Evolutionary conservation across 1,140 invertebrate species (phyloP).

Genomic region (Drosophila punjabiensis): DNA sequence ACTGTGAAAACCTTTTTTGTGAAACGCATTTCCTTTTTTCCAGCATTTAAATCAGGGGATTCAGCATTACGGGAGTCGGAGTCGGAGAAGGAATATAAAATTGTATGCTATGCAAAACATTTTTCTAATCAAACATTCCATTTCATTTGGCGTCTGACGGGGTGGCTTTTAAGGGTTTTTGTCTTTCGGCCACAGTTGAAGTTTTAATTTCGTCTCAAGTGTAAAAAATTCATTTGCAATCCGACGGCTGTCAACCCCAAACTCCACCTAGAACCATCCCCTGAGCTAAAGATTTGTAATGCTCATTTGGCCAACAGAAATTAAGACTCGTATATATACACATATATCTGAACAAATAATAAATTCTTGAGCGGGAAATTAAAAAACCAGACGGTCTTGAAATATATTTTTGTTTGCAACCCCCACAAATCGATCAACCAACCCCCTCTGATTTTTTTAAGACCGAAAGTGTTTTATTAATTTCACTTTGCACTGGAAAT

Average conservation of each 20-base stretch:
- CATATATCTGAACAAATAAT: slow-evolving; percentile 51
- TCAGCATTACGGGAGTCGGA: slow-evolving; percentile 22
- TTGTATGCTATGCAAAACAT: slow-evolving; percentile 81
- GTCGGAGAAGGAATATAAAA: slow-evolving; percentile 60
- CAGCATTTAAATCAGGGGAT: slow-evolving; percentile 24
- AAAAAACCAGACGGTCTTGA: slow-evolving; percentile 3
- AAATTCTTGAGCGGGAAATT: slow-evolving; percentile 37
- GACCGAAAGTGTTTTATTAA: slow-evolving; percentile 70
- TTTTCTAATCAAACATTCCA: slow-evolving; percentile 84
- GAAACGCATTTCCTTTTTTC: slow-evolving; percentile 73
- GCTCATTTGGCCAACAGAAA: slow-evolving; percentile 71
- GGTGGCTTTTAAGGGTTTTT: slow-evolving; percentile 46
- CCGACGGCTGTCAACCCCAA: slow-evolving; percentile 21
- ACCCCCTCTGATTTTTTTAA: not conserved
- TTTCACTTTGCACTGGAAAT: slow-evolving; percentile 67
- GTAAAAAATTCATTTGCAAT: slow-evolving; percentile 76
- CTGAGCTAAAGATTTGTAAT: slow-evolving; percentile 49
- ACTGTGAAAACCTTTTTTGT: slow-evolving; percentile 76
- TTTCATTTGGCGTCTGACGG: slow-evolving; percentile 62
- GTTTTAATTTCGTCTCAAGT: slow-evolving; percentile 74
- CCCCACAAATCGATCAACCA: slow-evolving; percentile 27
- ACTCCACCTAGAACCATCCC: not conserved
- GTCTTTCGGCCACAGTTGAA: slow-evolving; percentile 40
- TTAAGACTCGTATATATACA: slow-evolving; percentile 46
- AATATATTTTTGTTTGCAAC: slow-evolving; percentile 22